These are phyloP conservation scores for Bradypus variegatus DNA, from an alignment of 2,797 vertebrate genomes.

Conservation along the genomic window DNA sequence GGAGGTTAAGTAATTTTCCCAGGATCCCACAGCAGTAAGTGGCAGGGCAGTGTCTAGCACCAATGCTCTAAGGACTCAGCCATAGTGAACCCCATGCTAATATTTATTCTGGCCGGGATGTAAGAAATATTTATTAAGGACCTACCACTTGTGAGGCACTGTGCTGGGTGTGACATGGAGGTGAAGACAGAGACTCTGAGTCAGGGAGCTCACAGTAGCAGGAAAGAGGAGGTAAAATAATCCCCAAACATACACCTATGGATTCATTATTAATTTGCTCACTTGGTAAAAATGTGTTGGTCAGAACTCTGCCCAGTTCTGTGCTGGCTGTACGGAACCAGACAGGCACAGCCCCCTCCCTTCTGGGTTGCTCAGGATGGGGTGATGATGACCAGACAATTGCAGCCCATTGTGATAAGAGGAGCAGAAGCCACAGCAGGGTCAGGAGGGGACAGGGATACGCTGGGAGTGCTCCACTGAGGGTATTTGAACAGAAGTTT, in stretches of 20 bases:
- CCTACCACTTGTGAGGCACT: not conserved
- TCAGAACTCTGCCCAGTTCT: not conserved
- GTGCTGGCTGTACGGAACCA: not conserved
- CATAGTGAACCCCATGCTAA: not conserved
- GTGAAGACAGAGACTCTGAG: not conserved
- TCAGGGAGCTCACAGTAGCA: not conserved
- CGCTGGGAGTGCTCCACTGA: not conserved
- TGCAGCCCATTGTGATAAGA: not conserved
- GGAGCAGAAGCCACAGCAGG: not conserved
- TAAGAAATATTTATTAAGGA: not conserved
- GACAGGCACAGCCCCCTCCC: not conserved
- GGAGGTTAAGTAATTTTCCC: not conserved
- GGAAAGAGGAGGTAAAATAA: not conserved
- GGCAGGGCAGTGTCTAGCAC: not conserved
- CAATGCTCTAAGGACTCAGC: not conserved
- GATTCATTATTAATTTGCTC: not conserved
- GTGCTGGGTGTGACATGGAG: not conserved
- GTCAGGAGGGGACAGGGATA: not conserved
- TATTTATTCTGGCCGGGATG: not conserved
- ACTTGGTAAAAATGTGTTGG: not conserved
- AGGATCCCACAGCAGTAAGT: not conserved
- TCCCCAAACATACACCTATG: not conserved
- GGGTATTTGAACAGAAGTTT: not conserved
- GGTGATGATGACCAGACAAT: not conserved
- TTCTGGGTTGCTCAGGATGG: fast-evolving